phyloP scores from a whole-genome alignment of 2,113 vertebrate species.

The Cromileptes altivelis region DNA sequence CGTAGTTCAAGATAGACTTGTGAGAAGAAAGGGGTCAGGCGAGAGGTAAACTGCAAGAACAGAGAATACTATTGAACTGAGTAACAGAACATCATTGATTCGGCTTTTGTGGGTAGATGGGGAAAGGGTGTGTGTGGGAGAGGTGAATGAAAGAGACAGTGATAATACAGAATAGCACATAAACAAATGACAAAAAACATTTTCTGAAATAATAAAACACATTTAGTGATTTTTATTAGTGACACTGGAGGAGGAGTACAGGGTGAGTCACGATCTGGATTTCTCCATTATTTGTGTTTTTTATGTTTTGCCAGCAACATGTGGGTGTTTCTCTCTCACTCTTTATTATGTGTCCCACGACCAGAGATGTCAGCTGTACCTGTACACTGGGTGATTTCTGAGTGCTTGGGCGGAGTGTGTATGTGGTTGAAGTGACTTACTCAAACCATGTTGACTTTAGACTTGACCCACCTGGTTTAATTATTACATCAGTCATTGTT shows the following conservation, averaged over 20 bases:
- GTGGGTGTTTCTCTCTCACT: background rate
- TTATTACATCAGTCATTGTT: conserved; percentile 5
- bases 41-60: background rate
- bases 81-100: background rate
- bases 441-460: conserved; percentile 21
- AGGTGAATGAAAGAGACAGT: conserved; percentile 3
- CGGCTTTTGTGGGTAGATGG: background rate
- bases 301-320: background rate
- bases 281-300: background rate
- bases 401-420: conserved; percentile 8
- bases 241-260: background rate
- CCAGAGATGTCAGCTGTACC: background rate
- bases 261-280: conserved; percentile 6
- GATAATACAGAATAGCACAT: background rate
- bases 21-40: background rate
- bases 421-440: conserved; percentile 4
- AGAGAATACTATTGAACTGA: background rate
- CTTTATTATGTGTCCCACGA: background rate
- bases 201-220: background rate
- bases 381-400: conserved; percentile 1
- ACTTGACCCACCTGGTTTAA: background rate
- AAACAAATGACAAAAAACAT: background rate
- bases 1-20: background rate
- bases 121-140: background rate
- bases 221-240: background rate